Percentiles rank a stretch among this genome's conserved stretches.
phyloP scores from a whole-genome alignment of 2,797 vertebrate species.

The Sarcophilus harrisii region DNA sequence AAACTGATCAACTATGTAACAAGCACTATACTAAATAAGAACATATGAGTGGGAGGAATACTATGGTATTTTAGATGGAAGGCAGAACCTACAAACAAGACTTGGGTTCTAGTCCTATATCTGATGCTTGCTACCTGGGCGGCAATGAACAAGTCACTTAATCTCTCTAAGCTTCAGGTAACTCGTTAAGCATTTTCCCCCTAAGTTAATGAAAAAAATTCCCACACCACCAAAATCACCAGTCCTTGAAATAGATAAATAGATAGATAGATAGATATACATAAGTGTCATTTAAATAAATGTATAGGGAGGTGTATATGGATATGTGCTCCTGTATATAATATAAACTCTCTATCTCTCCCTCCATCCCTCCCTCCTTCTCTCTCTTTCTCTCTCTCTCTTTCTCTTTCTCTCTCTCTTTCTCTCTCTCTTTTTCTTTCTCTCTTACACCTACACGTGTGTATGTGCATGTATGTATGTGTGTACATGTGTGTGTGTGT shows the following conservation, averaged over 20 bases:
- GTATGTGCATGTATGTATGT: too few relatives aligned
- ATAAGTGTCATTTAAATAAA: neutral
- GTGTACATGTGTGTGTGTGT: too few relatives aligned
- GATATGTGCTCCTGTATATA: neutral
- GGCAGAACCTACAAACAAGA: neutral
- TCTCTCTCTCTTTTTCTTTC: too few relatives aligned
- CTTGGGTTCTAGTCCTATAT: neutral
- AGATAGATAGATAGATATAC: neutral
- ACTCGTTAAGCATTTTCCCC: neutral
- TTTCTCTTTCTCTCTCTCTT: too few relatives aligned
- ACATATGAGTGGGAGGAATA: neutral
- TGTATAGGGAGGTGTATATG: neutral
- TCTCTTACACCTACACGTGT: too few relatives aligned
- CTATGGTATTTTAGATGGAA: neutral
- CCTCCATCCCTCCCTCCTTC: too few relatives aligned
- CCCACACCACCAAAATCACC: neutral
- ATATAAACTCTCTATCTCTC: neutral
- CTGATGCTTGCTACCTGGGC: neutral
- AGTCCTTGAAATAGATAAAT: neutral
- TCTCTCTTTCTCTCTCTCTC: too few relatives aligned
- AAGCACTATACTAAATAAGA: neutral
- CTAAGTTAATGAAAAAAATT: neutral
- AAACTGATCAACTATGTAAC: too few relatives aligned
- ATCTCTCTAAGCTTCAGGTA: neutral
- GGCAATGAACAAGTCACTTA: neutral